Evolutionary conservation across 2,113 vertebrate genomes (phyloP).

Genomic region (Epinephelus moara): DNA sequence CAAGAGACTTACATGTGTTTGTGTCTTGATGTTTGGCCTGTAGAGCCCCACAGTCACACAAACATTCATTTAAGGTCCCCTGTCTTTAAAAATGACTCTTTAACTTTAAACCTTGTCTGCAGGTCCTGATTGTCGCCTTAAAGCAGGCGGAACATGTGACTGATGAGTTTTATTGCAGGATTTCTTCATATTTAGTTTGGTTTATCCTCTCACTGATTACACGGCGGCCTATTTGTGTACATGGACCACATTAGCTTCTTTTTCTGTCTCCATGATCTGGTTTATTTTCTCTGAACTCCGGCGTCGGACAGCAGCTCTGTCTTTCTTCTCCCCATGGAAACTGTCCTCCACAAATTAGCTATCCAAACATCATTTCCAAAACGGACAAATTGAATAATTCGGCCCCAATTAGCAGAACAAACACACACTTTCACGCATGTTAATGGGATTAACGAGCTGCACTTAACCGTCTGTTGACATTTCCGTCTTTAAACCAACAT

Average conservation of each 20-base stretch:
- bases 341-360: conserved; percentile 72
- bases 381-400: conserved; percentile 80
- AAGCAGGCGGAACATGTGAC: not conserved
- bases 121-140: not conserved
- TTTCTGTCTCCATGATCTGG: conserved; percentile 34
- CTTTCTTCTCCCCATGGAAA: conserved; percentile 70
- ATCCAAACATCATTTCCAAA: conserved; percentile 73
- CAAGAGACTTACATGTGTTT: not conserved
- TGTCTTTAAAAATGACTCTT: not conserved
- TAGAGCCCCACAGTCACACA: not conserved
- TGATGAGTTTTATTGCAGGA: not conserved
- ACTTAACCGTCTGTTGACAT: conserved; percentile 43
- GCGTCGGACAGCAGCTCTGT: conserved; percentile 46
- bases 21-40: not conserved
- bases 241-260: conserved; percentile 33
- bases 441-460: conserved; percentile 77
- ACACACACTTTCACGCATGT: conserved; percentile 69
- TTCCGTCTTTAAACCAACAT: conserved; percentile 75
- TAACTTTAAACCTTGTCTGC: not conserved
- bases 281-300: conserved; percentile 58
- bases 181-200: not conserved
- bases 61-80: too few species aligned
- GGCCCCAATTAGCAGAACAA: conserved; percentile 73
- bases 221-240: conserved; percentile 14
- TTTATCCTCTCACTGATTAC: not conserved